Evolutionary conservation across 2,797 vertebrate genomes (phyloP).

Genomic region (Sebastes hopkinsi): DNA sequence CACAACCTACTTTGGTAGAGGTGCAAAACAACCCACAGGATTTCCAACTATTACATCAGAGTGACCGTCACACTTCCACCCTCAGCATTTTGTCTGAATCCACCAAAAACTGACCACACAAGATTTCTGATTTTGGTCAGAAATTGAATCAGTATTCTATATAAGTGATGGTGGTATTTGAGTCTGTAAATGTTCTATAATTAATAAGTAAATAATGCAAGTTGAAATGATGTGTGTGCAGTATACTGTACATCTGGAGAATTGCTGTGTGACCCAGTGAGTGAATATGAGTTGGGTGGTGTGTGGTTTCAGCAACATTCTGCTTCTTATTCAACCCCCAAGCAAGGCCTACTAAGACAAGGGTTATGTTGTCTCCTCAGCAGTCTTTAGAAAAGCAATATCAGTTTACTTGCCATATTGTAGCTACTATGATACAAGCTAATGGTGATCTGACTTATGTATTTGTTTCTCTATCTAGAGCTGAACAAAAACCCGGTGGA

Average conservation of each 20-base stretch:
- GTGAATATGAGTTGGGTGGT: not conserved
- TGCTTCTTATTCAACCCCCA: not conserved
- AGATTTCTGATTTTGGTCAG: not conserved
- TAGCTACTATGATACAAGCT: not conserved
- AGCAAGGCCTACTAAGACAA: not conserved
- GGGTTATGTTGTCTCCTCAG: not conserved
- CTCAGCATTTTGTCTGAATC: not conserved
- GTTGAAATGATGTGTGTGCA: not conserved
- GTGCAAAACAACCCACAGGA: not conserved
- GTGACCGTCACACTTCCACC: not conserved
- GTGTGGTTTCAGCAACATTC: constrained; percentile 5
- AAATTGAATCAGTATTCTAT: not conserved
- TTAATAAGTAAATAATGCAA: not conserved
- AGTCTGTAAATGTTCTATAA: not conserved
- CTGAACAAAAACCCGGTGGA: constrained; percentile 99
- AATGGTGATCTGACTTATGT: not conserved
- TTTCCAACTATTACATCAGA: not conserved
- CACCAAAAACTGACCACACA: not conserved
- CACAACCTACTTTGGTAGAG: not conserved
- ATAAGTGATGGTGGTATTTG: not conserved
- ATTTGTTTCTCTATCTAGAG: constrained; percentile 80
- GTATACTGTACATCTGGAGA: not conserved
- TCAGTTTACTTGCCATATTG: not conserved
- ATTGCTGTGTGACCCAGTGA: not conserved
- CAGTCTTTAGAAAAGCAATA: not conserved